phyloP scores from a whole-genome alignment of 2,888 invertebrate genomes.

The Parnassius orleans region DNA sequence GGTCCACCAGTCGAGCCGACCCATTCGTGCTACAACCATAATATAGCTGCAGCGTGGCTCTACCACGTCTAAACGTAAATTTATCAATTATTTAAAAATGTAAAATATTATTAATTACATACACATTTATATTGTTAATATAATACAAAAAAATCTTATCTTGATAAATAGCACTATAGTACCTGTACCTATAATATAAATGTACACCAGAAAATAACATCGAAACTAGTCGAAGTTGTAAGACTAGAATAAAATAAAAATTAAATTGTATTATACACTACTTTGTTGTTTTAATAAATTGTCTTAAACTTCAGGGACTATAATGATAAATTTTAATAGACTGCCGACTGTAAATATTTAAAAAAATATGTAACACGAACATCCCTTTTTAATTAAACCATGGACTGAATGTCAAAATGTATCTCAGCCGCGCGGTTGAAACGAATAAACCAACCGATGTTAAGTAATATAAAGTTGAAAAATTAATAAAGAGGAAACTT shows the following conservation, averaged over 20 bases:
- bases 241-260: slow-evolving; percentile 17
- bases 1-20: too few relatives aligned
- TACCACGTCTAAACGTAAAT: too few relatives aligned
- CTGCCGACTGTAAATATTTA: slow-evolving; percentile 17
- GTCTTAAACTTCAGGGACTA: slow-evolving; percentile 23
- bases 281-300: slow-evolving; percentile 23
- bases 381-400: slow-evolving; percentile 14
- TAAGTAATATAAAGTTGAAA: slow-evolving; percentile 80
- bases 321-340: slow-evolving; percentile 24
- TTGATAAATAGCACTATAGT: slow-evolving; percentile 7
- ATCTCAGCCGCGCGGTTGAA: slow-evolving; percentile 37
- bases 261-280: slow-evolving; percentile 24
- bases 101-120: background rate
- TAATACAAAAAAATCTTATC: slow-evolving; percentile 1
- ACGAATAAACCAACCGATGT: slow-evolving; percentile 68
- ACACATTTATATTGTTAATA: slow-evolving; percentile 1
- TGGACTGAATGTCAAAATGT: slow-evolving; percentile 21
- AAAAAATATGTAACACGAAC: background rate
- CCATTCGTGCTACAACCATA: too few relatives aligned
- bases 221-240: slow-evolving; percentile 57
- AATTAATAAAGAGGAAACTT: slow-evolving; percentile 80
- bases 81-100: too few relatives aligned
- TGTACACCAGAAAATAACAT: slow-evolving; percentile 47
- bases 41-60: too few relatives aligned
- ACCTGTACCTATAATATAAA: slow-evolving; percentile 18